Percentiles rank a stretch among this genome's conserved stretches.
phyloP scores from a whole-genome alignment of 2,888 invertebrate species.

The Epinotia nisella region DNA sequence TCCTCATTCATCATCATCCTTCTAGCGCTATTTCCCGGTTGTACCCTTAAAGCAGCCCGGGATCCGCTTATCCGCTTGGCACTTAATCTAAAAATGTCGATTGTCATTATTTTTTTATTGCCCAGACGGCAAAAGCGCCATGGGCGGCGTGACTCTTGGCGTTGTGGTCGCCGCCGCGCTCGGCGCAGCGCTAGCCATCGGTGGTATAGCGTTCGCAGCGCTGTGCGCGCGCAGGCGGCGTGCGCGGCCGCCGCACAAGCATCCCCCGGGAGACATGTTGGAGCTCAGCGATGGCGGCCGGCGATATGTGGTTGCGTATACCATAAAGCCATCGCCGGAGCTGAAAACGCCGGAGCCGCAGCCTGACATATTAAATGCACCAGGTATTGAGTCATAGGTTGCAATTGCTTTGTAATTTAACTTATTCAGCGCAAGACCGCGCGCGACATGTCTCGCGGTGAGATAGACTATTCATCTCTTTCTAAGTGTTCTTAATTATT shows the following conservation, averaged over 20 bases:
- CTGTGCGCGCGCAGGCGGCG: slow-evolving; percentile 70
- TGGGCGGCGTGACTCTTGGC: slow-evolving; percentile 89
- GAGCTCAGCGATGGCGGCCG: slow-evolving; percentile 91
- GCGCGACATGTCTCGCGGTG: too few relatives aligned
- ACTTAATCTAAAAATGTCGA: not conserved
- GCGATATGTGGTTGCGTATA: slow-evolving; percentile 93
- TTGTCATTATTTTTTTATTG: not conserved
- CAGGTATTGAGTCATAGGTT: slow-evolving; percentile 75
- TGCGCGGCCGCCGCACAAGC: slow-evolving; percentile 72
- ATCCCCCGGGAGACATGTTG: slow-evolving; percentile 82
- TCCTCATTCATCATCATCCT: too few relatives aligned
- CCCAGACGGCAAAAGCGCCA: slow-evolving; percentile 87
- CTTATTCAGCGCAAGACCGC: too few relatives aligned
- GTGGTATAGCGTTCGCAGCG: slow-evolving; percentile 69
- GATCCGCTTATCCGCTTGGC: too few relatives aligned
- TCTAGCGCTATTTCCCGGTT: too few relatives aligned
- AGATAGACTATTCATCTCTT: too few relatives aligned
- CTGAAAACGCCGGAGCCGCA: slow-evolving; percentile 87
- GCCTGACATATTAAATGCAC: slow-evolving; percentile 92
- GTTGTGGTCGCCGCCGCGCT: slow-evolving; percentile 79
- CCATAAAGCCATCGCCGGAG: slow-evolving; percentile 88
- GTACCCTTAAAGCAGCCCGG: too few relatives aligned
- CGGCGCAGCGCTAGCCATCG: slow-evolving; percentile 68
- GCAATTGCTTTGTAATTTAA: too few relatives aligned
- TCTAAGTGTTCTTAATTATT: too few relatives aligned